Evolutionary conservation across 2,797 vertebrate species (phyloP), one percentile per base, ranked within the genome.

Genomic region (Phylloscopus collybita): DNA sequence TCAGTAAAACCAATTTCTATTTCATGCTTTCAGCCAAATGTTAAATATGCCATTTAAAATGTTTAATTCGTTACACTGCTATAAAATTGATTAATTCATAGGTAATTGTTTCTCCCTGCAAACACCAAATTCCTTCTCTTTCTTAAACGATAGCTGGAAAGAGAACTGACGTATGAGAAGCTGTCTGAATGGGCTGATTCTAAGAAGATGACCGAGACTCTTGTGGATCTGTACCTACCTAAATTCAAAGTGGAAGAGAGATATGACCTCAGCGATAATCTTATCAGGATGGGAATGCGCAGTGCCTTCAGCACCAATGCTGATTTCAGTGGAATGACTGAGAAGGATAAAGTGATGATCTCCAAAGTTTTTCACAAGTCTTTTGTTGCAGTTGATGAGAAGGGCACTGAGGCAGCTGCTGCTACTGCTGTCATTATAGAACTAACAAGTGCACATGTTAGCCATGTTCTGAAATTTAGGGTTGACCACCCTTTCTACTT

Each of bases 341-440:
- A 40, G 61, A 75, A 44, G 10, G 29, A 14, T 6, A 92, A 96
- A 50, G 81, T 99, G 44, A 17, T 66, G 11, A 94, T 99, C 90
- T 99, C 98, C 25, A 94, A 97, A 72, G 98, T 99, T 45, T 13
- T 98, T 86, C 99, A 99, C 87, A 98, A 99, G 89, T 97, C 98
- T 56, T 98, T 98, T 67, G 97, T 99, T 70, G 98, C 99, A 81
- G 98, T 99, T 72, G 98, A 99, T 44, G 99, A 99, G 92, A 97
- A 98, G 91, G 99, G 99, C 36, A 99, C 98, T 0, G 98, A 99
- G 95, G 99, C 99, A 3, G 97, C 98, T 5, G 98, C 98, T 23
- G 98, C 98, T 75, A 98, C 98, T 49, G 53, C 98, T 78, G 53
- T 40, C 64, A 6, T 7, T 49, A 0, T 0, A 50, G 0, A 4